phyloP scores from a whole-genome alignment of 2,797 vertebrate genomes.

The Yasuhikotakia modesta region DNA sequence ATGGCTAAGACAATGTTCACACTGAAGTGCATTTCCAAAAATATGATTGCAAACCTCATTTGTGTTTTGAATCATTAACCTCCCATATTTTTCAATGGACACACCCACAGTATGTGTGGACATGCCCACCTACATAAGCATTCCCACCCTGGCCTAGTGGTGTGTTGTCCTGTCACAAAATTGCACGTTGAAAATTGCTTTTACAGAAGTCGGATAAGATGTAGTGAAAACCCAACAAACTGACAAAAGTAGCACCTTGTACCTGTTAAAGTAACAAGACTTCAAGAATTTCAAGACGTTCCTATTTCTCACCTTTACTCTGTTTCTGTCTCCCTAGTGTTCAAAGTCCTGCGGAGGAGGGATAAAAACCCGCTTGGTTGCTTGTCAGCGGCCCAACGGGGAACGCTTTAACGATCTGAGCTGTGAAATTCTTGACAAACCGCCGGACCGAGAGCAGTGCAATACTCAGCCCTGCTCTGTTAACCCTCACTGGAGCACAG shows the following conservation, averaged over 20 bases:
- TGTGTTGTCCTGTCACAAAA: too few relatives aligned
- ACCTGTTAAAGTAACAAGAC: background rate
- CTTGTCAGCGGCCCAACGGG: conserved; percentile 91
- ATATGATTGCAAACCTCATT: background rate
- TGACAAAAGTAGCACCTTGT: too few relatives aligned
- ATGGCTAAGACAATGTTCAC: background rate
- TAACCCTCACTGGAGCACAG: conserved; percentile 88
- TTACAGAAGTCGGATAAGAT: background rate
- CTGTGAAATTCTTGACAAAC: conserved; percentile 98
- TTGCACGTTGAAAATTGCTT: background rate
- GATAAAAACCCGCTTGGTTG: conserved; percentile 90
- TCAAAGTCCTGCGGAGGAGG: conserved; percentile 91
- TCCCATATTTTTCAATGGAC: too few relatives aligned
- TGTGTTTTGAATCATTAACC: too few relatives aligned
- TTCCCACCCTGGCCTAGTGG: too few relatives aligned
- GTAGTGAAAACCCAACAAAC: too few relatives aligned
- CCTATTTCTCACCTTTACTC: conserved; percentile 27
- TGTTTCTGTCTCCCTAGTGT: conserved; percentile 76
- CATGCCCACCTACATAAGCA: too few relatives aligned
- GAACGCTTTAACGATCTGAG: conserved; percentile 94
- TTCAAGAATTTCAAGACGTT: background rate
- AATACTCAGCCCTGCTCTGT: conserved; percentile 89
- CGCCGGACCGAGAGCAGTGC: conserved; percentile 96
- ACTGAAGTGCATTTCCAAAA: background rate
- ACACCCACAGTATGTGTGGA: too few relatives aligned